Evolutionary conservation across 53 echinoderm and acorn worm genomes (phyloP).

Genomic region (Stichopus horrens): DNA sequence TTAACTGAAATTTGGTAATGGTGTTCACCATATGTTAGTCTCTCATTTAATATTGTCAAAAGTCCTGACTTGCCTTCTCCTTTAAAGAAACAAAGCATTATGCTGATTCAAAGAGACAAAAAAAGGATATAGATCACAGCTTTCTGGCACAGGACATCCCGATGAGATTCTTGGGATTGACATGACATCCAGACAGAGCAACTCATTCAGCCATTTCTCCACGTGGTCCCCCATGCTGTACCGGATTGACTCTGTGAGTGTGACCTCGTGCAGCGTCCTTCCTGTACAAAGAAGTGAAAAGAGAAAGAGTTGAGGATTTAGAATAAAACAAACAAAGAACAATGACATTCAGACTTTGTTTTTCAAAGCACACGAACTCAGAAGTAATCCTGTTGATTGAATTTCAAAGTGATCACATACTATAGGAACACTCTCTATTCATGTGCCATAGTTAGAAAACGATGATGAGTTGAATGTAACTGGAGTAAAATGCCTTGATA

Average conservation of each 20-base stretch:
- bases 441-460: neutral
- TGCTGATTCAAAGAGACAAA: no score
- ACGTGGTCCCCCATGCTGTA: slow-evolving; percentile 87
- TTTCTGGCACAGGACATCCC: slow-evolving; percentile 92
- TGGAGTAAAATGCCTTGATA: no score
- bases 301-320: neutral
- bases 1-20: no score
- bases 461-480: no score
- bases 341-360: neutral
- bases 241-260: slow-evolving; percentile 82
- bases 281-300: slow-evolving; percentile 52
- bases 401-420: neutral
- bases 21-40: no score
- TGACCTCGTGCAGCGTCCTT: slow-evolving; percentile 83
- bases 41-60: no score
- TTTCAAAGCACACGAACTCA: neutral
- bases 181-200: slow-evolving; percentile 86
- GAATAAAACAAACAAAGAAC: neutral
- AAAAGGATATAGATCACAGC: slow-evolving; percentile 98
- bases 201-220: slow-evolving; percentile 87
- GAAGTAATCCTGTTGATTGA: no score
- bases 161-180: slow-evolving; percentile 79
- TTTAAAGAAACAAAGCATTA: no score
- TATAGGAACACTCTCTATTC: neutral
- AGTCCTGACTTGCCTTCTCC: no score